A percentile compares a stretch with the other conserved stretches of the same genome.
Evolutionary conservation across 2,888 invertebrate species (phyloP).

Genomic region (Drosophila demipolita): DNA sequence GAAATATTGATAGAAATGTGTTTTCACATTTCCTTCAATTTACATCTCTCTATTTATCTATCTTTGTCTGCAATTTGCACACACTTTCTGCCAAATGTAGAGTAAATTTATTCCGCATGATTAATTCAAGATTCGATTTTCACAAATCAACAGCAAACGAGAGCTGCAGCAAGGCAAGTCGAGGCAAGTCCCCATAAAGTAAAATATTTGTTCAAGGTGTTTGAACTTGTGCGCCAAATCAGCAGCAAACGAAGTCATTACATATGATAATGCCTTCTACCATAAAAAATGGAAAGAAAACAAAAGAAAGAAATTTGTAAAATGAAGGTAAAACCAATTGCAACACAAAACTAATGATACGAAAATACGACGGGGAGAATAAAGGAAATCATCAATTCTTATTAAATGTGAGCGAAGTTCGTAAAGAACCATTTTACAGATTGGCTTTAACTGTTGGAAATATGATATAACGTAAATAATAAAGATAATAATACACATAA

Average conservation of each 20-base stretch:
- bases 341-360: constrained; percentile 62
- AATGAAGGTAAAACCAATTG: constrained; percentile 30
- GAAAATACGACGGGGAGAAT: constrained; percentile 59
- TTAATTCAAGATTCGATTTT: constrained; percentile 83
- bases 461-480: neutral
- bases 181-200: constrained; percentile 39
- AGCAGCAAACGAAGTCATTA: constrained; percentile 70
- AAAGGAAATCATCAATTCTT: constrained; percentile 37
- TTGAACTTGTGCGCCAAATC: constrained; percentile 71
- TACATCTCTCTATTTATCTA: neutral
- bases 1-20: neutral
- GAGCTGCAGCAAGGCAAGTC: constrained; percentile 3
- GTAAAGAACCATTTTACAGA: constrained; percentile 9
- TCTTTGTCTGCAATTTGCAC: constrained; percentile 13
- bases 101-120: constrained; percentile 84
- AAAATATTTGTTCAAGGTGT: constrained; percentile 81
- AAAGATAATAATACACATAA: neutral
- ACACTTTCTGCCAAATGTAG: constrained; percentile 49
- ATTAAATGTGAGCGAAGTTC: constrained; percentile 12
- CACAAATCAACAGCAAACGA: constrained; percentile 41
- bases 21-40: neutral
- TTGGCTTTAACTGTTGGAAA: neutral
- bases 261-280: constrained; percentile 80
- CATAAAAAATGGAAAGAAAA: constrained; percentile 9
- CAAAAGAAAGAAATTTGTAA: constrained; percentile 15